A percentile compares a stretch with the other conserved stretches of the same genome.
phyloP scores from a whole-genome alignment of 2,797 vertebrate genomes.

The Cynopterus sphinx region DNA sequence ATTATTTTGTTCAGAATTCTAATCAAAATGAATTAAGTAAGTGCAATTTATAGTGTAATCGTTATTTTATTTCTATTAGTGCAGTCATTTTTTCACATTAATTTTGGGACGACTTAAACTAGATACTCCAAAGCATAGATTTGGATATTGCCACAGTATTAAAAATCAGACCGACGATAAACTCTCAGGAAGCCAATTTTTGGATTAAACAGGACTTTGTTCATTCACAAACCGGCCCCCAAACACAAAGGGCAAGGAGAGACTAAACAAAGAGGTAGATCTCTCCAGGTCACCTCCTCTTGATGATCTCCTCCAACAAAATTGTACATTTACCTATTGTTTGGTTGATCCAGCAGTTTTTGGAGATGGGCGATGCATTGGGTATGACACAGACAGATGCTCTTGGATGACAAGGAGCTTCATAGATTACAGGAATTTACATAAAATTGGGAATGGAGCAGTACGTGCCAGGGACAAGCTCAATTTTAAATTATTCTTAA shows the following conservation, averaged over 20 bases:
- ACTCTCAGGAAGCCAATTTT: neutral
- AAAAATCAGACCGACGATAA: neutral
- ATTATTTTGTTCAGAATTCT: constrained; percentile 45
- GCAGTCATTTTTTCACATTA: neutral
- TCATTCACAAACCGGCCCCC: neutral
- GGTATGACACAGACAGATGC: neutral
- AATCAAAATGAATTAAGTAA: neutral
- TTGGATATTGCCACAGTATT: neutral
- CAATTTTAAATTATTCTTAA: constrained; percentile 58
- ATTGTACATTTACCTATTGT: neutral
- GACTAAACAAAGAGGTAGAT: neutral
- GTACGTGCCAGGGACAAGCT: neutral
- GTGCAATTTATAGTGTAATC: neutral
- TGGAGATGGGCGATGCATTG: neutral
- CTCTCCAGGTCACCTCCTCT: neutral
- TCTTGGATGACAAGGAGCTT: neutral
- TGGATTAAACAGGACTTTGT: neutral
- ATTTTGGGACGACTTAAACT: constrained; percentile 1
- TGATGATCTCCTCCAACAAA: neutral
- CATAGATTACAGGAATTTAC: neutral
- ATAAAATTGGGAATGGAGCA: neutral
- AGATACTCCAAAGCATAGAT: neutral
- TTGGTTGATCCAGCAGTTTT: neutral
- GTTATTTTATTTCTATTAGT: no score
- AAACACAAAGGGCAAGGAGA: neutral